Conservation (phyloP, 2,888 invertebrate genomes). For the Emmelina monodactyla region DNA sequence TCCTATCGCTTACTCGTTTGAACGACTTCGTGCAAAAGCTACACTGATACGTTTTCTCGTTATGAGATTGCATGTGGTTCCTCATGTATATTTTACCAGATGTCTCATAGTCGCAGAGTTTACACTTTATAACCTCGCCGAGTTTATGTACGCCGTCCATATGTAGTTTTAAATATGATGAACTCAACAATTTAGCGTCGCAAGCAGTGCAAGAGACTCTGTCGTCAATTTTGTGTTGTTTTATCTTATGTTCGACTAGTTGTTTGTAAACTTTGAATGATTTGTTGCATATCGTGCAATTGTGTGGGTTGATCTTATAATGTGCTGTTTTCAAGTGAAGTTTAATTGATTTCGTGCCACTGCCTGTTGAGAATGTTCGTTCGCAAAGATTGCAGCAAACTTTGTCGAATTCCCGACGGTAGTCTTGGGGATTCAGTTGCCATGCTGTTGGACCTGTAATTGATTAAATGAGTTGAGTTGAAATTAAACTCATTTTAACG, state of each 20-base stretch:
- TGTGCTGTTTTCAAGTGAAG: neutral
- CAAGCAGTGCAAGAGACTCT: constrained; percentile 10
- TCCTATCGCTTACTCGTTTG: constrained; percentile 15
- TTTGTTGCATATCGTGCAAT: neutral
- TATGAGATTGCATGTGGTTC: neutral
- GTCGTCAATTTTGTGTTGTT: neutral
- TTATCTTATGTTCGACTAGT: neutral
- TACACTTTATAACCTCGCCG: constrained; percentile 1
- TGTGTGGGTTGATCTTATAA: neutral
- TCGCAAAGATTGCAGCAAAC: neutral
- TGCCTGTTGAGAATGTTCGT: neutral
- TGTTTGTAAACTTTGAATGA: neutral
- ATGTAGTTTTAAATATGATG: neutral
- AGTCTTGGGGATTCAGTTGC: too few species aligned
- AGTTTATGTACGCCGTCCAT: neutral
- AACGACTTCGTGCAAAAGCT: constrained; percentile 14
- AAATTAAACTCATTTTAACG: too few species aligned
- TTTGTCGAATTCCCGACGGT: neutral
- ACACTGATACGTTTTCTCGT: neutral
- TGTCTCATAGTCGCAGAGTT: constrained; percentile 1
- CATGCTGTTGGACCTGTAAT: too few species aligned
- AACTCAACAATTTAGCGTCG: neutral
- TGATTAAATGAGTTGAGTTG: too few species aligned
- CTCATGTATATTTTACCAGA: neutral
- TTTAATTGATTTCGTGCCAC: neutral